Base-by-base conservation (phyloP, 2,113 vertebrate genomes). In the Orthonyx spaldingii region DNA sequence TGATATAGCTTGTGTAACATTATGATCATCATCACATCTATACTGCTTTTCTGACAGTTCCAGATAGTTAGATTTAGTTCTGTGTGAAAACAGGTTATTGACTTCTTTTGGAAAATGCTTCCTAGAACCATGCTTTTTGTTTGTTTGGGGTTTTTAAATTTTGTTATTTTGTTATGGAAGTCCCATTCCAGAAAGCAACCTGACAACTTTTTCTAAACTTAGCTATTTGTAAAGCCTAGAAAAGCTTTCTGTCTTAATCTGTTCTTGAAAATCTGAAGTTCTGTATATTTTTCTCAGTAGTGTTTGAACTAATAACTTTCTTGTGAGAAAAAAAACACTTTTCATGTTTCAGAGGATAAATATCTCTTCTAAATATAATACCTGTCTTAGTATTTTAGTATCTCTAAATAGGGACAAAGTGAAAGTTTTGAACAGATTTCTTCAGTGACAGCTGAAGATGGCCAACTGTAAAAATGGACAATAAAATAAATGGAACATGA, bases 401-500 rank as follows among this genome's bases (percentile, higher is more conserved):
- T n/a, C 55, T 64, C 33, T 68, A 80, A 65, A 90, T 4, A 76
- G 27, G 47, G 91, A 80, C 28, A 41, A 89, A 84, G 35, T 65
- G 47, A 86, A 89, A 89, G 39, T 47, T 89, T 84, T 78, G 23
- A 90, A 79, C 60, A 10, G 4, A 27, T 93, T 79, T 94, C 35
- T 57, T 81, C n/a, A 55, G 33, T 72, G 95, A 85, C 78, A 81
- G 35, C 9, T 72, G 81, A 63, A 95, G 95, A 93, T 44, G 85
- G 23, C 9, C 27, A 60, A 1, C 26, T n/a, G 70, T 90, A 64
- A 88, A 89, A 96, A 59, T 66, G 42, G n/a, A 84, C 63, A 46
- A 57, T 33, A 95, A 88, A 90, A 57, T 46, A 94, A 96, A 91
- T 80, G 39, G 44, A 90, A 95, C 77, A 66, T 81, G 87, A 89